These are phyloP conservation scores for Cosmorhoe ocellata DNA, from an alignment of 2,888 invertebrate genomes.

Conservation along the genomic window DNA sequence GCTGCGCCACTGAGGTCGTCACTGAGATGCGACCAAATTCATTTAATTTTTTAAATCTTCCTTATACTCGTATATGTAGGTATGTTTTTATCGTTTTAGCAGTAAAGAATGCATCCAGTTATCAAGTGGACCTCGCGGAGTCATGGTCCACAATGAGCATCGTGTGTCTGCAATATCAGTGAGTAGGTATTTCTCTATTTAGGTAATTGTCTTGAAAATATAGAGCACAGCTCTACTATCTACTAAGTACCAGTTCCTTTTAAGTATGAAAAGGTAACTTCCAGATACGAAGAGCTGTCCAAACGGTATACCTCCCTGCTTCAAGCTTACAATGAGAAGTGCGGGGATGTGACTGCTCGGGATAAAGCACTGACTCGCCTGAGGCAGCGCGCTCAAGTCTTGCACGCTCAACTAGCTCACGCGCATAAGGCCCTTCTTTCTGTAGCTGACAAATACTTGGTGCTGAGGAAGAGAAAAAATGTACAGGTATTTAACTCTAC, in stretches of 20 bases:
- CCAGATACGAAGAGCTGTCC: slow-evolving; percentile 67
- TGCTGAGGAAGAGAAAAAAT: slow-evolving; percentile 52
- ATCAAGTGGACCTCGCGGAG: slow-evolving; percentile 49
- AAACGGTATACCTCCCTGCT: slow-evolving; percentile 62
- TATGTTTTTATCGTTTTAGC: slow-evolving; percentile 16
- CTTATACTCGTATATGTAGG: no score
- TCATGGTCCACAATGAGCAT: slow-evolving; percentile 81
- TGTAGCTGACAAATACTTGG: slow-evolving; percentile 65
- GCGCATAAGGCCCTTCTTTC: slow-evolving; percentile 56
- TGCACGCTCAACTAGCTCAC: slow-evolving; percentile 50
- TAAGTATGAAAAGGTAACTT: not conserved
- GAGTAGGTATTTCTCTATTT: slow-evolving; percentile 37
- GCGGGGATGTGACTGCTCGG: slow-evolving; percentile 41
- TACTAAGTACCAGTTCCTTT: no score
- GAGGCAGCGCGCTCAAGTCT: slow-evolving; percentile 39
- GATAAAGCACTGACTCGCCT: slow-evolving; percentile 48
- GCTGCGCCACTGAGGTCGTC: no score
- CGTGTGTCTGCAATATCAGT: slow-evolving; percentile 81
- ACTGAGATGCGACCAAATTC: no score
- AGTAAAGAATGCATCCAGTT: slow-evolving; percentile 40
- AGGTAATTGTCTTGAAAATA: no score
- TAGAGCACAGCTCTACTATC: no score
- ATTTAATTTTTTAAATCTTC: no score
- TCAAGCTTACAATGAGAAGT: slow-evolving; percentile 57
- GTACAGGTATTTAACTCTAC: slow-evolving; percentile 49